phyloP scores from a whole-genome alignment of 2,888 invertebrate species.

The Liodrosophila aerea region DNA sequence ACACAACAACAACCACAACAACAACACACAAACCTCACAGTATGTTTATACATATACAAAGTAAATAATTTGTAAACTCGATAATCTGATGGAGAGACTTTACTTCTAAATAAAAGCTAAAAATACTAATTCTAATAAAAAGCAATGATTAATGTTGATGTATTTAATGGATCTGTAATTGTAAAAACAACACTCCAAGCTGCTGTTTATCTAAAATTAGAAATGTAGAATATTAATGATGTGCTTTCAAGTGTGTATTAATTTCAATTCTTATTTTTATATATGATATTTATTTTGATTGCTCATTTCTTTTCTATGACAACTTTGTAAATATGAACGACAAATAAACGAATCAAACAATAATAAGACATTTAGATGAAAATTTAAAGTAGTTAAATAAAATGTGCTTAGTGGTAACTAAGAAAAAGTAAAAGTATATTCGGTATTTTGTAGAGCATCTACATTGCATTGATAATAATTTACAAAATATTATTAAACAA shows the following conservation, averaged over 20 bases:
- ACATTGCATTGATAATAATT: conserved; percentile 78
- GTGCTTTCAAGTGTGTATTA: conserved; percentile 16
- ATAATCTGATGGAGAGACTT: conserved; percentile 14
- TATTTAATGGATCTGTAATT: conserved; percentile 37
- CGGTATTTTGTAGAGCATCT: conserved; percentile 74
- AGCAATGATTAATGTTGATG: conserved; percentile 47
- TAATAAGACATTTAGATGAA: conserved; percentile 42
- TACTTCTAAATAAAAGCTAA: conserved; percentile 45
- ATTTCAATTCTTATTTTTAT: not conserved
- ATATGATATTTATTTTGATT: not conserved
- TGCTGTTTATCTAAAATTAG: conserved; percentile 33
- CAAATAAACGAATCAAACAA: conserved; percentile 54
- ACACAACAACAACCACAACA: conserved; percentile 61
- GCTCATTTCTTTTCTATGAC: conserved; percentile 17
- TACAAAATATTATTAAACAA: conserved; percentile 63
- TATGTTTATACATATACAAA: conserved; percentile 40
- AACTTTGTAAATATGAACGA: conserved; percentile 60
- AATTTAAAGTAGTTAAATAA: conserved; percentile 60
- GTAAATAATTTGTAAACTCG: no score
- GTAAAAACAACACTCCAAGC: conserved; percentile 24
- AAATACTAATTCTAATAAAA: conserved; percentile 20
- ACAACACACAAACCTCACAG: conserved; percentile 73
- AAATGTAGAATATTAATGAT: conserved; percentile 2
- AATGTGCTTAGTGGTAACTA: conserved; percentile 55
- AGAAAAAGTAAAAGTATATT: conserved; percentile 40